Base-by-base conservation (phyloP, 2,888 invertebrate genomes). In the Mimumesa dahlbomi region DNA sequence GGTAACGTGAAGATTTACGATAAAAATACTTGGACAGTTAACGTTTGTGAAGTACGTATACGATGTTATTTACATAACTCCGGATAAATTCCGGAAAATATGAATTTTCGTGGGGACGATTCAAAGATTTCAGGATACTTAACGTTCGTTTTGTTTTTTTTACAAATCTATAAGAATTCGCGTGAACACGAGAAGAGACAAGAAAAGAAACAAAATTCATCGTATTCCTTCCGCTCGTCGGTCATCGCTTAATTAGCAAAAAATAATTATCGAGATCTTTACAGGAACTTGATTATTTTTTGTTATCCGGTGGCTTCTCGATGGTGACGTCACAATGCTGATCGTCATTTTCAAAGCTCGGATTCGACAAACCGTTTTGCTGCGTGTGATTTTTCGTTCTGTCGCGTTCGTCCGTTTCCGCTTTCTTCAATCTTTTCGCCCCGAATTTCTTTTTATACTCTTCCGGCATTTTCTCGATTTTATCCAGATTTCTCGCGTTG, bases 401-500 rank as follows among this genome's bases (percentile, higher is more conserved):
- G 9, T 62, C 43, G 0, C 25, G 18, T 22, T 58, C 50, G 19
- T 67, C 53, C 3, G 3, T 19, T 13, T 66, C 45, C n/a, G 22
- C n/a, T 5, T 31, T 63, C 2, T 21, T 69, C 31, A 53, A 4
- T 16, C 52, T 50, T 21, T 48, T 66, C 18, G 54, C 54, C 1
- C 22, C 56, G 1, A 48, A 48, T 2, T 56, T 72, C 31, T 29
- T 65, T 6, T 29, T 49, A n/a, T 22, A 45, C 29, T 19, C 25
- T 4, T 31, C 58, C 18, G 53, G 19, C 11, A 45, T 57, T 48
- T 34, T 78, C 9, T 87, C 83, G 21, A 83, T 84, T 13, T 73
- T 75, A 7, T 86, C 83, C n/a, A 84, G 75, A 45, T 87, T 86
- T 25, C 65, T 85, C 14, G 83, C 82, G 40, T 87, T 87, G 7